Evolutionary conservation across 1,140 invertebrate genomes (phyloP).

Genomic region (Dreissena polymorpha): DNA sequence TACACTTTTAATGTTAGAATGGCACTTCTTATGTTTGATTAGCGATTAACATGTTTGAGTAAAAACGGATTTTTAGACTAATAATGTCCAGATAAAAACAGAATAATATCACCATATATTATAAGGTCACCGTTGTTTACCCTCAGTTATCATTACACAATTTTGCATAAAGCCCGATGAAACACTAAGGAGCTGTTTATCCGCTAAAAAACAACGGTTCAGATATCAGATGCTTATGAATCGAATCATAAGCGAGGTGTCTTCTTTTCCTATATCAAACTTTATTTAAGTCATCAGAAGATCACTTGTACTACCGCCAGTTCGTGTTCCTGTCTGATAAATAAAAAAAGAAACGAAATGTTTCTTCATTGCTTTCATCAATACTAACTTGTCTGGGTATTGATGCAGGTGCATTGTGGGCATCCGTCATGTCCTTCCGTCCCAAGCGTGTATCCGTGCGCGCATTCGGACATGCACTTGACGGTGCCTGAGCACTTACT

Average conservation of each 20-base stretch:
- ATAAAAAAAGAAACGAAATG: neutral
- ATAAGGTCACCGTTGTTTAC: no score
- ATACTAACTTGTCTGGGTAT: constrained; percentile 25
- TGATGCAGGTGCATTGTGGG: constrained; percentile 36
- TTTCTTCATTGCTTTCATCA: neutral
- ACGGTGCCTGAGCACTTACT: constrained; percentile 36
- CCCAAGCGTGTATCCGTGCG: constrained; percentile 37
- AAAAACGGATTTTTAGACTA: no score
- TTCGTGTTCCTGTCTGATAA: neutral
- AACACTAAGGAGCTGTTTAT: neutral
- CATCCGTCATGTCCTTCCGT: constrained; percentile 41
- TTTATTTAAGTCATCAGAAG: neutral
- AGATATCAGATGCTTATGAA: neutral
- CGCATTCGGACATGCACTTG: constrained; percentile 39
- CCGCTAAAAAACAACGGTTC: neutral
- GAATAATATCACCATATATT: no score
- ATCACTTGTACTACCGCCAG: neutral
- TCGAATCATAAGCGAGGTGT: neutral
- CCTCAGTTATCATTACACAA: no score
- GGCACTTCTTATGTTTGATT: no score
- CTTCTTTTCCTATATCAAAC: neutral
- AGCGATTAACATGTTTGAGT: no score
- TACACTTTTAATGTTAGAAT: no score
- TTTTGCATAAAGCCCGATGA: no score
- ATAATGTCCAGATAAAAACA: no score